Conservation (phyloP, 2,113 vertebrate species). For the Hippocampus barbouri region DNA sequence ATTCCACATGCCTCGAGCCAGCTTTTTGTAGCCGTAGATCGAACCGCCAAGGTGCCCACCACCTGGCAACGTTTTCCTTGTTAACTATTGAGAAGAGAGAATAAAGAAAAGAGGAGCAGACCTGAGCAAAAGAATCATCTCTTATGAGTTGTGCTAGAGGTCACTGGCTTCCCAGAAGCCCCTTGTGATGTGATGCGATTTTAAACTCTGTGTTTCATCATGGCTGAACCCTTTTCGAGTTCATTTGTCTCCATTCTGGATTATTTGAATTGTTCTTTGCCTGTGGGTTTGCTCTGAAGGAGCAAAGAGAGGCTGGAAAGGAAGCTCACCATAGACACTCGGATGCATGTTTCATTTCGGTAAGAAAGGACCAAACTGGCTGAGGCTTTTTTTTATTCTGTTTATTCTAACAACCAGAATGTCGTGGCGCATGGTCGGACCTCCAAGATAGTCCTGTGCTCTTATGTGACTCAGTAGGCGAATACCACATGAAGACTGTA, state of each 20-base stretch:
- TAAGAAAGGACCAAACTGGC: neutral
- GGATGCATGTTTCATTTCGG: neutral
- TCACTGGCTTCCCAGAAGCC: constrained; percentile 28
- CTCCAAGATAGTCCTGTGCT: constrained; percentile 16
- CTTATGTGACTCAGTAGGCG: constrained; percentile 38
- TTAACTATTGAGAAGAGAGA: neutral
- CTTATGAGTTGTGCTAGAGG: constrained; percentile 26
- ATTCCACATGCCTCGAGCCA: no score
- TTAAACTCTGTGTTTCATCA: constrained; percentile 38
- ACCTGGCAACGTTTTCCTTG: neutral
- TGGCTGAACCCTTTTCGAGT: constrained; percentile 9
- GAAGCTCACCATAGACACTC: neutral
- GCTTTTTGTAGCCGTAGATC: no score
- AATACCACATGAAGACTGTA: constrained; percentile 18
- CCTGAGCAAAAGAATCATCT: neutral
- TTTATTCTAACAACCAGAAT: neutral
- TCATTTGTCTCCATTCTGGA: constrained; percentile 18
- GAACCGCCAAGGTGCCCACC: no score
- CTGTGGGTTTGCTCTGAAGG: neutral
- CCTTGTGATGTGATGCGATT: constrained; percentile 44
- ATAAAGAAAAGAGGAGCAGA: neutral
- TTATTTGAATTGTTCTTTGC: neutral
- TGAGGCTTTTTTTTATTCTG: neutral
- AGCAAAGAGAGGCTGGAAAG: neutral
- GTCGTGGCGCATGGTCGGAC: neutral